Evolutionary conservation across 2,113 vertebrate species (phyloP).

Genomic region (Caranx melampygus): DNA sequence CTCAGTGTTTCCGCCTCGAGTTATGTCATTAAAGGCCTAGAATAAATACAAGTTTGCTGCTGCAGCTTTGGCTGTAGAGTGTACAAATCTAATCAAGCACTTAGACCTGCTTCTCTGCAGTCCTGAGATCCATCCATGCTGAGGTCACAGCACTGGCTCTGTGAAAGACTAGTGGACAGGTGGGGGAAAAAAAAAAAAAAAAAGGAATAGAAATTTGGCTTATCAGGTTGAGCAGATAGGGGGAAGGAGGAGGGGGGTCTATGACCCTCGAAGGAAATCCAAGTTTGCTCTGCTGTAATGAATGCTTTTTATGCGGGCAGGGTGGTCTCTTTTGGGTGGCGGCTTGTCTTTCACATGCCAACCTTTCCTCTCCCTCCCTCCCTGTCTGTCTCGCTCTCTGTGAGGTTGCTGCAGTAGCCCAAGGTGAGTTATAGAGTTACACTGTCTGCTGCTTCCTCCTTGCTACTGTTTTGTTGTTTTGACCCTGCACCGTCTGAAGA

Average conservation of each 20-base stretch:
- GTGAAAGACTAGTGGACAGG: not conserved
- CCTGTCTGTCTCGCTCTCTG: constrained; percentile 12
- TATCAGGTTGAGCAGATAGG: not conserved
- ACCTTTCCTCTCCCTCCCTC: constrained; percentile 13
- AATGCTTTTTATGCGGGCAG: constrained; percentile 29
- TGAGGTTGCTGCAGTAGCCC: constrained; percentile 42
- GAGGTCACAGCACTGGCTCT: constrained; percentile 18
- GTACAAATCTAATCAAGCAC: constrained; percentile 33
- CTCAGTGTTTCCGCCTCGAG: not conserved
- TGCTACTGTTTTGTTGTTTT: constrained; percentile 76
- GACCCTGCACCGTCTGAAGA: constrained; percentile 79
- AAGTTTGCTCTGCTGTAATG: constrained; percentile 52
- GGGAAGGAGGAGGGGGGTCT: not conserved
- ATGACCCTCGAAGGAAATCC: constrained; percentile 43
- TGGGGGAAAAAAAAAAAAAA: not conserved
- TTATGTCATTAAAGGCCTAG: constrained; percentile 21
- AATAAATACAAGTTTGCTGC: constrained; percentile 28
- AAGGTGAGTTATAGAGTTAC: constrained; percentile 72
- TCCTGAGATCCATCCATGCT: constrained; percentile 21
- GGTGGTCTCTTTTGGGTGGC: constrained; percentile 14
- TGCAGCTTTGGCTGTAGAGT: constrained; percentile 25
- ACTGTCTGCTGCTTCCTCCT: constrained; percentile 49
- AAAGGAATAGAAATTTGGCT: constrained; percentile 9
- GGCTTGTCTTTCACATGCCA: constrained; percentile 16
- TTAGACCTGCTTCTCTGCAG: not conserved